Conservation (phyloP, 2,113 vertebrate species). For the Bujurquina vittata region DNA sequence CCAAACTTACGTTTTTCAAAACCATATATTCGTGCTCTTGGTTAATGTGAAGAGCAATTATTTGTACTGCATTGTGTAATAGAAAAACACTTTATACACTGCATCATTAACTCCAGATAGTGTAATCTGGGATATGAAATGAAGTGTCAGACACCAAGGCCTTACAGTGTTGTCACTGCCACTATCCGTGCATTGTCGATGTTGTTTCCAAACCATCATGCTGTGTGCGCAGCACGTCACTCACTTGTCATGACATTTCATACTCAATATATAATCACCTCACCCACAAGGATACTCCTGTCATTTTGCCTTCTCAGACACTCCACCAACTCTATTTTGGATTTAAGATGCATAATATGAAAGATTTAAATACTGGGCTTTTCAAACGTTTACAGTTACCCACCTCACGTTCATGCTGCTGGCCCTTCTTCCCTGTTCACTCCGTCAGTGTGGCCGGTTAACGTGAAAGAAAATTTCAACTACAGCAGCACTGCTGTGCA, state of each 20-base stretch:
- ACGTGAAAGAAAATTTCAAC: too few species aligned
- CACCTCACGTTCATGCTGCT: not conserved
- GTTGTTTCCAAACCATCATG: constrained; percentile 41
- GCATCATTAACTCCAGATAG: constrained; percentile 40
- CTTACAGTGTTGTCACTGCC: constrained; percentile 14
- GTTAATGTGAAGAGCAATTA: constrained; percentile 53
- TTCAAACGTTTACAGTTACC: not conserved
- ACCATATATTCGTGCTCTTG: constrained; percentile 39
- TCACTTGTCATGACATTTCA: constrained; percentile 58
- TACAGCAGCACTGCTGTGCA: not conserved
- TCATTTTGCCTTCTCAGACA: constrained; percentile 3
- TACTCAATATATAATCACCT: constrained; percentile 47
- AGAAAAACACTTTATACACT: constrained; percentile 10
- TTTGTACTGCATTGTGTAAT: constrained; percentile 29
- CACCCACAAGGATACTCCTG: constrained; percentile 25
- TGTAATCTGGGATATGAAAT: constrained; percentile 47
- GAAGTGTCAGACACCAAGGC: constrained; percentile 33
- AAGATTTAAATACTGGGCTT: not conserved
- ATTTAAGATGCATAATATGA: constrained; percentile 10
- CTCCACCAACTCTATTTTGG: not conserved
- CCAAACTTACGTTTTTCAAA: constrained; percentile 15
- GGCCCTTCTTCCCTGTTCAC: too few species aligned
- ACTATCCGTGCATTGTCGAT: constrained; percentile 35
- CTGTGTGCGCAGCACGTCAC: constrained; percentile 60
- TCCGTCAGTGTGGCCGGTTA: too few species aligned